phyloP scores from a whole-genome alignment of 2,797 vertebrate genomes.

The Sebastes vulpes region DNA sequence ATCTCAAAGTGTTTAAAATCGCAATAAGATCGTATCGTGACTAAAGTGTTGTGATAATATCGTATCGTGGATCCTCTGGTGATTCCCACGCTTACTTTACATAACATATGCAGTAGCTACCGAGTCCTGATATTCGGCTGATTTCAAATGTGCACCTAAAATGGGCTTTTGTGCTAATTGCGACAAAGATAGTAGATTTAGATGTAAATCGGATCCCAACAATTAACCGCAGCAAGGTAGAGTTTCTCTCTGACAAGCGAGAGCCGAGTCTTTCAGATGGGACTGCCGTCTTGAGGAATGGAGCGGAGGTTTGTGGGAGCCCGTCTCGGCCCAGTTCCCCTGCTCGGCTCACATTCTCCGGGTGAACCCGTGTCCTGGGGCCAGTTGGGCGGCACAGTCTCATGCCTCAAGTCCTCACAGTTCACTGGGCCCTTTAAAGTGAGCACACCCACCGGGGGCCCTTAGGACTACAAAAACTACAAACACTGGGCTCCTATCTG shows the following conservation, averaged over 20 bases:
- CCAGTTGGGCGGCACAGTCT: conserved; percentile 83
- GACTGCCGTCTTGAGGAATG: conserved; percentile 50
- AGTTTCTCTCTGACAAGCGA: conserved; percentile 35
- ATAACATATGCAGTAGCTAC: background rate
- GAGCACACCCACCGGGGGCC: conserved; percentile 78
- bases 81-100: background rate
- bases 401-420: conserved; percentile 88
- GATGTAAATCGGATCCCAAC: conserved; percentile 31
- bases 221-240: conserved; percentile 17
- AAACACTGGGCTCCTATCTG: conserved; percentile 77
- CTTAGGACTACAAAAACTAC: conserved; percentile 79
- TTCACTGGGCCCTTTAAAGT: conserved; percentile 89
- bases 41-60: too few relatives aligned
- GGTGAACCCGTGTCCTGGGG: conserved; percentile 82
- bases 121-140: background rate
- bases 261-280: conserved; percentile 15
- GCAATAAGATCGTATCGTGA: too few relatives aligned
- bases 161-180: background rate
- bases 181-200: conserved; percentile 34
- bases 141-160: background rate
- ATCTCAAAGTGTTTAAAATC: too few relatives aligned
- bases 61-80: too few relatives aligned
- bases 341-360: conserved; percentile 78
- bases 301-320: conserved; percentile 73
- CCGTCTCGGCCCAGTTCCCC: conserved; percentile 77